These are phyloP conservation scores for Artibeus jamaicensis DNA, from an alignment of 2,797 vertebrate species.

Conservation along the genomic window DNA sequence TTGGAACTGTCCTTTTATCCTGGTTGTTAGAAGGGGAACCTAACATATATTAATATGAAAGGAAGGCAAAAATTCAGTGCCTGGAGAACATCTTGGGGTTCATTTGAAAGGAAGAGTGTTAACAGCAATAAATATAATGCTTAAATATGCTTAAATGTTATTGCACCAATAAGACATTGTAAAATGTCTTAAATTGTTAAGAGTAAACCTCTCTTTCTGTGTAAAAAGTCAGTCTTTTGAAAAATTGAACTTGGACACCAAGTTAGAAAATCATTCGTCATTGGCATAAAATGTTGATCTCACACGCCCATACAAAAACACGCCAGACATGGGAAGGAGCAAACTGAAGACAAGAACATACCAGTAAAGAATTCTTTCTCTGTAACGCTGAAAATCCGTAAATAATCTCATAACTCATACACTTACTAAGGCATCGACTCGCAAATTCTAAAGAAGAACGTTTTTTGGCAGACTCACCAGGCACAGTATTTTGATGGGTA, in stretches of 20 bases:
- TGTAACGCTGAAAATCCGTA: neutral
- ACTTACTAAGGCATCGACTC: neutral
- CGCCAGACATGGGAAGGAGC: neutral
- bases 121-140: neutral
- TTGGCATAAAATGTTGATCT: neutral
- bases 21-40: neutral
- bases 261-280: constrained; percentile 24
- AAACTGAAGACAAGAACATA: neutral
- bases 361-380: neutral
- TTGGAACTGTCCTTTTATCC: neutral
- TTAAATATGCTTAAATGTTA: neutral
- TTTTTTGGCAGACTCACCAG: constrained; percentile 84
- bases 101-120: neutral
- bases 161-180: neutral
- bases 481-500: constrained; percentile 88
- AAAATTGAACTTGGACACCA: constrained; percentile 3
- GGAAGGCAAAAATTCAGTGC: neutral
- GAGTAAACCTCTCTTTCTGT: neutral
- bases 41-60: neutral
- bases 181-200: neutral
- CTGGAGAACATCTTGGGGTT: neutral
- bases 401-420: neutral
- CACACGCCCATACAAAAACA: too few species aligned
- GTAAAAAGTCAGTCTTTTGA: neutral
- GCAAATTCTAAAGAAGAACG: neutral